Conservation (phyloP, 2,888 invertebrate genomes). For the Apodemia duryi region DNA sequence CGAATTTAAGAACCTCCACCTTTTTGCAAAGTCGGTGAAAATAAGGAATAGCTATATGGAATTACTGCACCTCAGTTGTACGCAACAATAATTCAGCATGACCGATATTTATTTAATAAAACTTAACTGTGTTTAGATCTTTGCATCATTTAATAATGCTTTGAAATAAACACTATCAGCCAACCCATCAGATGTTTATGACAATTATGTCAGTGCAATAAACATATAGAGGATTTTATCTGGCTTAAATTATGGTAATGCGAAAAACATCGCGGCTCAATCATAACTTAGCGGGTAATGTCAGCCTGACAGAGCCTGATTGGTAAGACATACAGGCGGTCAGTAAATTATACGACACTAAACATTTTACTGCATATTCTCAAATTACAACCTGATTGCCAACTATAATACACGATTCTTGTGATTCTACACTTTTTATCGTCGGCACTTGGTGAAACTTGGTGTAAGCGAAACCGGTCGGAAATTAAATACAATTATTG, state of each 20-base stretch:
- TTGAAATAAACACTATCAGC: conserved; percentile 1
- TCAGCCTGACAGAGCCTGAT: conserved; percentile 49
- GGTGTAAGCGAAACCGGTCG: too few relatives aligned
- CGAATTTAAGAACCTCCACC: too few relatives aligned
- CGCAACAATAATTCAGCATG: too few relatives aligned
- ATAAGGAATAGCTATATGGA: too few relatives aligned
- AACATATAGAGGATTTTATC: conserved; percentile 55
- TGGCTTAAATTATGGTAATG: conserved; percentile 60
- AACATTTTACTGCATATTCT: conserved; percentile 49
- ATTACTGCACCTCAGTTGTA: too few relatives aligned
- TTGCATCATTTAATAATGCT: background rate
- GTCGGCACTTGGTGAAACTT: too few relatives aligned
- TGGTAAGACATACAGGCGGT: conserved; percentile 40
- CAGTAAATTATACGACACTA: conserved; percentile 55
- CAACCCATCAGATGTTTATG: conserved; percentile 24
- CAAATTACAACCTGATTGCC: conserved; percentile 4
- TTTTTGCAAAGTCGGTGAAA: too few relatives aligned
- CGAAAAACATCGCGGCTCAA: conserved; percentile 54
- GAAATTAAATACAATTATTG: too few relatives aligned
- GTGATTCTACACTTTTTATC: background rate
- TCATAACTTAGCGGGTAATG: conserved; percentile 69
- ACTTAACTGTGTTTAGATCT: background rate
- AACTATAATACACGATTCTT: background rate
- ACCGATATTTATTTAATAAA: too few relatives aligned
- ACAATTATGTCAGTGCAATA: conserved; percentile 38